Conservation (phyloP, 2,888 invertebrate genomes). For the Cantharis nigra region DNA sequence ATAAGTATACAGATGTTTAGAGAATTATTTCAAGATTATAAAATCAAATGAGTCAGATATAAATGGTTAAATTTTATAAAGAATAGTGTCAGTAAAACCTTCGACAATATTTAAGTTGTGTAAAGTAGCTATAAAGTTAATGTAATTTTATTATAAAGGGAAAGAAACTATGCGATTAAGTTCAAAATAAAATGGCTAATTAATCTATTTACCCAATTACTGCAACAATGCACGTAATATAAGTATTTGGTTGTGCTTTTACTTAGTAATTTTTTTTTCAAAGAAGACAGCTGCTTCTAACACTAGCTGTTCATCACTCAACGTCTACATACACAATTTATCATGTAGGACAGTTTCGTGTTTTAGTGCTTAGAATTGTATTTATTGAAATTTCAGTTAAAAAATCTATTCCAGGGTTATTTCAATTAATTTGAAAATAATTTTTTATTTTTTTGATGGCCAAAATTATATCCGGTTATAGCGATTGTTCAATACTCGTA, state of each 20-base stretch:
- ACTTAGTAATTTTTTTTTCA: conserved; percentile 12
- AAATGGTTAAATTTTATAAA: not conserved
- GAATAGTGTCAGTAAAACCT: not conserved
- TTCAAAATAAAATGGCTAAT: not conserved
- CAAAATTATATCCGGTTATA: not conserved
- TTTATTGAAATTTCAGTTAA: conserved; percentile 13
- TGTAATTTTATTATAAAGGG: not conserved
- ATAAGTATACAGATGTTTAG: not conserved
- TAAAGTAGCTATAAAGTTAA: not conserved
- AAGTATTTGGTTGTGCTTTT: not conserved
- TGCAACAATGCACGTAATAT: not conserved
- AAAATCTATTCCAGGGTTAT: not conserved
- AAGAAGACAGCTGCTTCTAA: conserved; percentile 21
- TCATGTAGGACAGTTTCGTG: conserved; percentile 19
- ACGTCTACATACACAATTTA: conserved; percentile 22
- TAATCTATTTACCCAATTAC: not conserved
- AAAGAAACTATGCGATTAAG: not conserved
- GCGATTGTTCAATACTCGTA: no score
- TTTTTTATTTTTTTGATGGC: not conserved
- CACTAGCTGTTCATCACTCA: conserved; percentile 22
- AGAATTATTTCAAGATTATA: not conserved
- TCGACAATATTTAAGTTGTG: not conserved
- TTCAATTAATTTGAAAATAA: not conserved
- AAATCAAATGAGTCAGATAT: not conserved
- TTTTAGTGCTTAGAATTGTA: conserved; percentile 22